A percentile compares a stretch with the other conserved stretches of the same genome.
Evolutionary conservation across 2,888 invertebrate species (phyloP).

Genomic region (Actias luna): DNA sequence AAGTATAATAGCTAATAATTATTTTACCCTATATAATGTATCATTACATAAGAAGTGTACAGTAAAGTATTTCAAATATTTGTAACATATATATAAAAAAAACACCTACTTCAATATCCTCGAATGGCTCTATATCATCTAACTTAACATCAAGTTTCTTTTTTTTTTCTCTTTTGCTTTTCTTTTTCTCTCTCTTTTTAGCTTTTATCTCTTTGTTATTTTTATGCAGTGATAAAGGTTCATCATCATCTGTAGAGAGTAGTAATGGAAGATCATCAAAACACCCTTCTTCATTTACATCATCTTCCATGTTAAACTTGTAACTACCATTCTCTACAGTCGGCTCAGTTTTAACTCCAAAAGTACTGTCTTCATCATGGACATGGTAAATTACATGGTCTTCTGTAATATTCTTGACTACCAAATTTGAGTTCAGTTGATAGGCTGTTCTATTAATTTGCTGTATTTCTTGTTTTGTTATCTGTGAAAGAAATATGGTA

Average conservation of each 20-base stretch:
- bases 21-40: no score
- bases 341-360: constrained; percentile 42
- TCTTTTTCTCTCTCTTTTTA: constrained; percentile 41
- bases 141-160: constrained; percentile 23
- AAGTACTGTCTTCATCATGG: constrained; percentile 22
- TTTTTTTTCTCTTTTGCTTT: constrained; percentile 31
- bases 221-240: constrained; percentile 57
- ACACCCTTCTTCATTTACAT: constrained; percentile 52
- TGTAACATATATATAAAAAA: no score
- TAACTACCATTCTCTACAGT: constrained; percentile 19
- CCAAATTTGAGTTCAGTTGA: constrained; percentile 39
- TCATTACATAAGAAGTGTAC: no score
- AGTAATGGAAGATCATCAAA: constrained; percentile 31
- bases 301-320: constrained; percentile 28
- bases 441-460: constrained; percentile 42
- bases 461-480: constrained; percentile 41
- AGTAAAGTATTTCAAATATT: no score
- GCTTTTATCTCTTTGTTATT: constrained; percentile 42
- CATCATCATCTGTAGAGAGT: constrained; percentile 56
- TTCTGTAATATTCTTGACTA: constrained; percentile 21
- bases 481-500: constrained; percentile 32
- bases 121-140: constrained; percentile 21
- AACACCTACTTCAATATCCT: constrained; percentile 17
- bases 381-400: constrained; percentile 21
- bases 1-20: no score